phyloP scores from a whole-genome alignment of 2,888 invertebrate species.

The Drosophila differens region DNA sequence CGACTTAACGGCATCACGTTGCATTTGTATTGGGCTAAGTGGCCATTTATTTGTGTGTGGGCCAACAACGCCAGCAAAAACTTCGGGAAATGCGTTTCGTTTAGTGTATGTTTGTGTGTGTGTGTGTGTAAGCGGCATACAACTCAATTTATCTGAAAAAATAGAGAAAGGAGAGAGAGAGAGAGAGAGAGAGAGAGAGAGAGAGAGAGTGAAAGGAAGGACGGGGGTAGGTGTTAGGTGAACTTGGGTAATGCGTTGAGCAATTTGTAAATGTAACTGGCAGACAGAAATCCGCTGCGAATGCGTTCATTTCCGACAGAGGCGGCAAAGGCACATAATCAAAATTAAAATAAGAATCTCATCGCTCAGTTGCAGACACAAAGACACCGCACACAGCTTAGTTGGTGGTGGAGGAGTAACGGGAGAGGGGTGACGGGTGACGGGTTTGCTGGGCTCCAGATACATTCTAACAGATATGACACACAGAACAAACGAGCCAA shows the following conservation, averaged over 20 bases:
- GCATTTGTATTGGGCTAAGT: conserved; percentile 59
- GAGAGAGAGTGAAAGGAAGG: neutral
- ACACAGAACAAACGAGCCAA: conserved; percentile 75
- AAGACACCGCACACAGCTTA: neutral
- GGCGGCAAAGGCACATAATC: conserved; percentile 64
- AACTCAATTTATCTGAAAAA: conserved; percentile 56
- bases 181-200: neutral
- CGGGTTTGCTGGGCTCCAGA: conserved; percentile 35
- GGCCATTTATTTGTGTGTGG: conserved; percentile 53
- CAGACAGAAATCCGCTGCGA: conserved; percentile 70
- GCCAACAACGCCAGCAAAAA: conserved; percentile 19
- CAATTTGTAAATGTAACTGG: conserved; percentile 79
- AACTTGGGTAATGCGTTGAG: conserved; percentile 52
- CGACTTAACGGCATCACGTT: conserved; percentile 63
- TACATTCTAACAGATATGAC: conserved; percentile 78
- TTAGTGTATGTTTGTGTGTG: conserved; percentile 16
- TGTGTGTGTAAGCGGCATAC: conserved; percentile 16
- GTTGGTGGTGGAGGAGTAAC: too few species aligned
- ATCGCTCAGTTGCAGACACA: conserved; percentile 73
- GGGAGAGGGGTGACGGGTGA: neutral
- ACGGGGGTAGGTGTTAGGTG: conserved; percentile 5
- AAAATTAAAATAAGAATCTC: conserved; percentile 81
- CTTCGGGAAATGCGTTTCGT: conserved; percentile 42
- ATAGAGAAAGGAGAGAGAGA: neutral
- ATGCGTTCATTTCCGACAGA: conserved; percentile 55